Evolutionary conservation across 2,797 vertebrate species (phyloP), one percentile per base, ranked within the genome.

Genomic region (Alauda arvensis): DNA sequence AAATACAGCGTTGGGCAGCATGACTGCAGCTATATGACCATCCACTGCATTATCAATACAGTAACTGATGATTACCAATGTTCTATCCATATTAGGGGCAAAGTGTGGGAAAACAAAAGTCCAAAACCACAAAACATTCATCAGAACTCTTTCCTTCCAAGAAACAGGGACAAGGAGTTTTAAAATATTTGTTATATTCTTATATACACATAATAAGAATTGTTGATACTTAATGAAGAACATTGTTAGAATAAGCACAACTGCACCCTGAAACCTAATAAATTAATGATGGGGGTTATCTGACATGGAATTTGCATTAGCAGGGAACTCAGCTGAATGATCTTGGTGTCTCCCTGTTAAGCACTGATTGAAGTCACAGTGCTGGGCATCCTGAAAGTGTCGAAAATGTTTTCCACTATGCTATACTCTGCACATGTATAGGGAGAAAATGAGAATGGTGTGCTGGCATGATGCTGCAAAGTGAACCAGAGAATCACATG

Each of bases 311-410:
- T 82, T 70, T 88, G 40, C 43, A 79, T 40, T 18, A 75, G 48
- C 25, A 85, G 29, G 18, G 29, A 87, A 67, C 39, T 42, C 45
- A 57, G 0, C 12, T 55, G 43, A 65, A 72, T 16, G 5, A 62
- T 17, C n/a, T 46, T 53, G 57, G 68, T 1, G 0, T 45, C 14
- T 7, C 24, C 45, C 18, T 56, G 18, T 31, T 51, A 40, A 78
- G 43, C 45, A 29, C 0, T 62, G 48, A 37, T 8, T 67, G 31
- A 81, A 62, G 25, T 51, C 60, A 69, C 0, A 0, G 46, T 48
- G 33, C 31, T 74, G 60, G 14, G 33, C 20, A 80, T 42, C 55
- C 62, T 65, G 24, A 46, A 79, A 71, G 39, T 1, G 3, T 45
- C 33, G 59, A 62, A 56, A 28, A 65, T 45, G 10, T 77, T 75